These are phyloP conservation scores for Deilephila porcellus DNA, from an alignment of 2,888 invertebrate species.

Conservation along the genomic window DNA sequence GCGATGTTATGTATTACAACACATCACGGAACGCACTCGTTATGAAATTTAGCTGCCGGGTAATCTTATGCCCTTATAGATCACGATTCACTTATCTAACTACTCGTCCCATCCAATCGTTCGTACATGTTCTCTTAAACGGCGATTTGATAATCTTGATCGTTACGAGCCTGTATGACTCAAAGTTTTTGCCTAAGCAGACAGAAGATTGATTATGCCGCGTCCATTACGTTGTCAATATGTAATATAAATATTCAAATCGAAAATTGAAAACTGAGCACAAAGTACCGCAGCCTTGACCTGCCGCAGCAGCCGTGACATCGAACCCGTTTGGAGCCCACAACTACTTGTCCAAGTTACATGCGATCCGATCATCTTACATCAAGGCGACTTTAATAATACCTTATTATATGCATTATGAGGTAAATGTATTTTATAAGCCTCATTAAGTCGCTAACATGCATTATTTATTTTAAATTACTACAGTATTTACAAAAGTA, in stretches of 20 bases:
- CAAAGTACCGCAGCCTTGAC: slow-evolving; percentile 57
- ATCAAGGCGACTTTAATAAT: slow-evolving; percentile 36
- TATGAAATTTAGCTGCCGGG: slow-evolving; percentile 38
- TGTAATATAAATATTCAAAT: slow-evolving; percentile 19
- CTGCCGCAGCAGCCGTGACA: slow-evolving; percentile 59
- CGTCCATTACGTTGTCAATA: neutral
- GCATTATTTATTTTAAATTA: no score
- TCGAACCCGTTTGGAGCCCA: slow-evolving; percentile 66
- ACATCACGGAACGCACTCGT: slow-evolving; percentile 24
- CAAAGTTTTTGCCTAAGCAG: neutral
- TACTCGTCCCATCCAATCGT: slow-evolving; percentile 14
- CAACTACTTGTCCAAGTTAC: slow-evolving; percentile 44
- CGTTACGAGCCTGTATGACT: neutral
- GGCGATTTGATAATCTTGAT: neutral
- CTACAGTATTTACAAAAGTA: no score
- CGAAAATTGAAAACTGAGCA: slow-evolving; percentile 39
- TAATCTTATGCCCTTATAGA: slow-evolving; percentile 31
- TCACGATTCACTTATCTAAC: slow-evolving; percentile 42
- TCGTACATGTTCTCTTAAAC: neutral
- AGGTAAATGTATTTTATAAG: neutral
- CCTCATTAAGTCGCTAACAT: neutral
- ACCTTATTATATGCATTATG: slow-evolving; percentile 7
- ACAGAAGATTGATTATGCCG: neutral
- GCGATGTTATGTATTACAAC: slow-evolving; percentile 19
- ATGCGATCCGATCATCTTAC: slow-evolving; percentile 46